Evolutionary conservation across 2,888 invertebrate genomes (phyloP).

Genomic region (Aphodius granarius): DNA sequence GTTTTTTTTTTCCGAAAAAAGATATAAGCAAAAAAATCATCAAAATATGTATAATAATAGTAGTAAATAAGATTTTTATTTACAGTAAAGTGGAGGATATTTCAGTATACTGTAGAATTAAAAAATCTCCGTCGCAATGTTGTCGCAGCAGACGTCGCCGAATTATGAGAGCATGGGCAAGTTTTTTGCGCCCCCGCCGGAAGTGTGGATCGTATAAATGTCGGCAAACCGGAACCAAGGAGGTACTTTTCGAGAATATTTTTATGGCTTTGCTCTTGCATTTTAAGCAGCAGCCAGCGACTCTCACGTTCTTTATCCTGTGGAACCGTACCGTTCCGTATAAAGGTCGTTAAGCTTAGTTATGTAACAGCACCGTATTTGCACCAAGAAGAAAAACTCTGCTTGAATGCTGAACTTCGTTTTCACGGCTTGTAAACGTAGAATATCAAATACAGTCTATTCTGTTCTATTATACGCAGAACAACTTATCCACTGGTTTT

Average conservation of each 20-base stretch:
- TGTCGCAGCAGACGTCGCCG: background rate
- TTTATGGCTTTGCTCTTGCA: conserved; percentile 41
- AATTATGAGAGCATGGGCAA: background rate
- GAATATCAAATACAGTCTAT: background rate
- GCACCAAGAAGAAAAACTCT: background rate
- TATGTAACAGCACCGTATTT: background rate
- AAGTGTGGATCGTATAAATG: conserved; percentile 46
- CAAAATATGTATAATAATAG: too few species aligned
- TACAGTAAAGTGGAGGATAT: too few species aligned
- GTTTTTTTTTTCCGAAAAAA: too few species aligned
- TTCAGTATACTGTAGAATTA: background rate
- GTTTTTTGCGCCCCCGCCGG: conserved; percentile 25
- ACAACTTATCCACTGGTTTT: too few species aligned
- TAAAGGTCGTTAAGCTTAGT: background rate
- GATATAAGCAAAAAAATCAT: too few species aligned
- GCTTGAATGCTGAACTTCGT: background rate
- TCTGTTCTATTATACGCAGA: too few species aligned
- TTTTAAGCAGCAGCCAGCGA: background rate
- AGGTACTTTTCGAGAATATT: conserved; percentile 51
- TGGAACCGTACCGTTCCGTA: background rate
- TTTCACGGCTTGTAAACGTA: background rate
- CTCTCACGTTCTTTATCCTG: background rate
- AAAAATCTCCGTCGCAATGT: background rate
- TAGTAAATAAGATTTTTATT: too few species aligned
- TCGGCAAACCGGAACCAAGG: conserved; percentile 52